Evolutionary conservation across 2,888 invertebrate genomes (phyloP), one percentile per base, ranked within the genome.

Genomic region (Germaria angustata): DNA sequence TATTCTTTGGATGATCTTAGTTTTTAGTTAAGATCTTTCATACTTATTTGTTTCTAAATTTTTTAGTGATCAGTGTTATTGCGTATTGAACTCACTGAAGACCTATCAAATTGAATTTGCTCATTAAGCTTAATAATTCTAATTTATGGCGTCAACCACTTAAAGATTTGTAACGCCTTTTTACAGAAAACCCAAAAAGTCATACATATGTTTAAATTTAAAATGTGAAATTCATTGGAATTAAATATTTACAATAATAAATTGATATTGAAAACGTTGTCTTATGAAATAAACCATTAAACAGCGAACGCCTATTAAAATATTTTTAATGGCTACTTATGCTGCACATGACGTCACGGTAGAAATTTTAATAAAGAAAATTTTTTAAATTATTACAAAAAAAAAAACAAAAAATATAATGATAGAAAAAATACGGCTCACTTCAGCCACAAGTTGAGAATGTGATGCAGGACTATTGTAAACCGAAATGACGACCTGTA

Each of bases 71-170:
- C n/a, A 4, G 20, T n/a, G 8, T 59, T n/a, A 11, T n/a, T 20
- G 2, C 11, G 3, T n/a, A 0, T 9, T 24, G n/a, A 4, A n/a
- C 15, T 28, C 3, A 39, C 82, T 75, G 73, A 68, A 82, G 46
- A 84, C 63, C 82, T 80, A 80, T 84, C 86, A 84, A 71, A 75
- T 84, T 71, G 73, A 79, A 84, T 84, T 84, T 85, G 73, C 82
- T 82, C 65, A 84, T 71, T 44, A 41, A 36, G 8, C 2, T 17
- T 11, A 83, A 84, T 53, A 63, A 32, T 53, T 63, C 17, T 71
- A 80, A 86, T 86, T 86, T 85, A 90, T 90, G 86, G 86, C 86
- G 82, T 84, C 84, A 85, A 78, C 86, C 86, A 87, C 84, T 90
- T 89, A 88, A 84, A 63, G 82, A 89, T 90, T 90, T 75, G 86